Percentiles rank a stretch among this genome's conserved stretches.
Conservation (phyloP, 2,888 invertebrate species). For the Anthrax anthrax region DNA sequence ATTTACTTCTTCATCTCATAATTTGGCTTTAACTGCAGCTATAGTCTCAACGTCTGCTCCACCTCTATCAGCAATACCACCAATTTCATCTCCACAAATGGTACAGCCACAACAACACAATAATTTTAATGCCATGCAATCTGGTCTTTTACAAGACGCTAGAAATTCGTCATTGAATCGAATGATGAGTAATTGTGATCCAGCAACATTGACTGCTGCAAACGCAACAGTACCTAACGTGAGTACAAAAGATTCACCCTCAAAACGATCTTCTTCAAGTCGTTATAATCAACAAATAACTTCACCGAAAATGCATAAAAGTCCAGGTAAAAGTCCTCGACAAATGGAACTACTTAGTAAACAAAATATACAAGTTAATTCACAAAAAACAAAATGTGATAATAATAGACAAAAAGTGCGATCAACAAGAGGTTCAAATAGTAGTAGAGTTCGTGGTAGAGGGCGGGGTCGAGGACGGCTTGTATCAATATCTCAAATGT, state of each 20-base stretch:
- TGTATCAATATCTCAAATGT: constrained; percentile 18
- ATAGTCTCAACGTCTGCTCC: constrained; percentile 50
- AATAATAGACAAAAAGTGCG: constrained; percentile 23
- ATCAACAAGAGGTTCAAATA: constrained; percentile 18
- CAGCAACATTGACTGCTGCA: neutral
- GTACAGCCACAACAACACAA: constrained; percentile 19
- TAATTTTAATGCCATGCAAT: constrained; percentile 15
- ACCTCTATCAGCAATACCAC: constrained; percentile 9
- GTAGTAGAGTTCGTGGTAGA: constrained; percentile 33
- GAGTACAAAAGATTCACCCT: constrained; percentile 22
- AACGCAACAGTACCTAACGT: neutral
- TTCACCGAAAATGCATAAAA: constrained; percentile 48
- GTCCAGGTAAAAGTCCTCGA: constrained; percentile 53
- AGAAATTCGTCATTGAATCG: constrained; percentile 15
- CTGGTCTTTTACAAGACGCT: constrained; percentile 12
- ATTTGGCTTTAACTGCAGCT: constrained; percentile 65
- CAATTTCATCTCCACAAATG: constrained; percentile 13
- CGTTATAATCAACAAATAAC: constrained; percentile 30
- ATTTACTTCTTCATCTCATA: constrained; percentile 69
- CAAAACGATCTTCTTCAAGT: constrained; percentile 22
- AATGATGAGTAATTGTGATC: constrained; percentile 8
- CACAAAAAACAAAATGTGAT: constrained; percentile 13
- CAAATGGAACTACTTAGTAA: constrained; percentile 37
- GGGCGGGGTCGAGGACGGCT: constrained; percentile 23
- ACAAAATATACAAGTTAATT: constrained; percentile 11